A percentile compares a stretch with the other conserved stretches of the same genome.
Conservation (phyloP, 2,797 vertebrate genomes). For the Propithecus perrieri region DNA sequence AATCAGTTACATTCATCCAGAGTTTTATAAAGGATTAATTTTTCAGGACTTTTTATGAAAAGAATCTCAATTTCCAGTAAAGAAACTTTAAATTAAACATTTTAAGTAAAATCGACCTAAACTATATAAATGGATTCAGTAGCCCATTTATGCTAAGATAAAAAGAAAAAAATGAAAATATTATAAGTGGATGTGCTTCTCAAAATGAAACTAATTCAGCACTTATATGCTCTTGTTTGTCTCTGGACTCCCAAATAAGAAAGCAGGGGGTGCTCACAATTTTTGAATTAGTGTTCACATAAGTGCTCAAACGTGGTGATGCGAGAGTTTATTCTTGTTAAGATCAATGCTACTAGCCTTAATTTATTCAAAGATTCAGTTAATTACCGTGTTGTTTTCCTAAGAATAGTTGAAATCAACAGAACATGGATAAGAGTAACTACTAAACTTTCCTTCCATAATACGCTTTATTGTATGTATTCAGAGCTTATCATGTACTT, state of each 20-base stretch:
- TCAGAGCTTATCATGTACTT: neutral
- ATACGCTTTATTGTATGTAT: neutral
- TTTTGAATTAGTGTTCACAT: neutral
- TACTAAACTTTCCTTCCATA: neutral
- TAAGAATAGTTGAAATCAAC: constrained; percentile 30
- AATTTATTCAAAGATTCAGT: neutral
- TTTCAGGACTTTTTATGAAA: constrained; percentile 29
- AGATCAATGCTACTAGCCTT: neutral
- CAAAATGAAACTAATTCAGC: constrained; percentile 43
- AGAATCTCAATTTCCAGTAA: constrained; percentile 53
- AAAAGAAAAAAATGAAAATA: neutral
- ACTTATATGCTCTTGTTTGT: neutral
- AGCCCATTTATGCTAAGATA: neutral
- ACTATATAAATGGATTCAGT: constrained; percentile 6
- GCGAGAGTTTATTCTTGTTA: neutral
- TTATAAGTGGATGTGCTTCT: constrained; percentile 30
- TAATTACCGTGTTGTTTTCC: neutral
- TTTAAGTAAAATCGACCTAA: constrained; percentile 45
- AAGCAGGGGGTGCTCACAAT: neutral
- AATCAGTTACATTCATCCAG: constrained; percentile 72
- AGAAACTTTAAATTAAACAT: constrained; percentile 57
- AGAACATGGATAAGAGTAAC: neutral
- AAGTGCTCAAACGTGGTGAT: neutral
- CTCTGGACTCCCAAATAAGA: neutral
- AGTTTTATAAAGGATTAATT: constrained; percentile 56